Conservation (phyloP, 2,797 vertebrate species). For the Balearica regulorum region DNA sequence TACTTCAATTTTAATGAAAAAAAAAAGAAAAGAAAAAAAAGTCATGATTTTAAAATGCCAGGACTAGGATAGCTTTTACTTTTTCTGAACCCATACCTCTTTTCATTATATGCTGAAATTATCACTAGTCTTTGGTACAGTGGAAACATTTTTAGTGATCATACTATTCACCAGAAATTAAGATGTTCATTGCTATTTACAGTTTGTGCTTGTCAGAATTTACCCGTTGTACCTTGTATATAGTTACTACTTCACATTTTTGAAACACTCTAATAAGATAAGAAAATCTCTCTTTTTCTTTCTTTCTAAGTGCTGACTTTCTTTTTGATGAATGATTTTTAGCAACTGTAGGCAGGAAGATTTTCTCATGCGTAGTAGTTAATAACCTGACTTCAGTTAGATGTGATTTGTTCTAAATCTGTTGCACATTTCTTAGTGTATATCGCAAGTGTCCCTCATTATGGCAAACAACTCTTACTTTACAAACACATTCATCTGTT, state of each 20-base stretch:
- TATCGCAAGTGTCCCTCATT: neutral
- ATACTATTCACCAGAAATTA: neutral
- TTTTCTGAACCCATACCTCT: neutral
- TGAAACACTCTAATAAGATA: neutral
- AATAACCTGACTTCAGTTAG: neutral
- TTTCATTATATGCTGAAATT: neutral
- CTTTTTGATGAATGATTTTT: slow-evolving; percentile 8
- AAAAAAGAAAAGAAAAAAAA: neutral
- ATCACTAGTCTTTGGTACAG: neutral
- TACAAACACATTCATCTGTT: neutral
- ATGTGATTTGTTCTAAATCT: slow-evolving; percentile 7
- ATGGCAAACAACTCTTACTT: neutral
- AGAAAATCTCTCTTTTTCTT: neutral
- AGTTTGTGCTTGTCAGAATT: neutral
- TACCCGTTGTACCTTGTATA: neutral
- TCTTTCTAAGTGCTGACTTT: neutral
- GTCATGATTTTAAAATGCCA: neutral
- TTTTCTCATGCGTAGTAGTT: neutral
- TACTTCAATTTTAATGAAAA: neutral
- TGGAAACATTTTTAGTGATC: neutral
- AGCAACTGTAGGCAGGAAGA: neutral
- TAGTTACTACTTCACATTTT: neutral
- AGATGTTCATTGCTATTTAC: neutral
- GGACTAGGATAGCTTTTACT: neutral
- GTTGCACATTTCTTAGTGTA: neutral